A percentile compares a stretch with the other conserved stretches of the same genome.
Conservation (phyloP, 2,888 invertebrate species). For the Romanomermis culicivorax region DNA sequence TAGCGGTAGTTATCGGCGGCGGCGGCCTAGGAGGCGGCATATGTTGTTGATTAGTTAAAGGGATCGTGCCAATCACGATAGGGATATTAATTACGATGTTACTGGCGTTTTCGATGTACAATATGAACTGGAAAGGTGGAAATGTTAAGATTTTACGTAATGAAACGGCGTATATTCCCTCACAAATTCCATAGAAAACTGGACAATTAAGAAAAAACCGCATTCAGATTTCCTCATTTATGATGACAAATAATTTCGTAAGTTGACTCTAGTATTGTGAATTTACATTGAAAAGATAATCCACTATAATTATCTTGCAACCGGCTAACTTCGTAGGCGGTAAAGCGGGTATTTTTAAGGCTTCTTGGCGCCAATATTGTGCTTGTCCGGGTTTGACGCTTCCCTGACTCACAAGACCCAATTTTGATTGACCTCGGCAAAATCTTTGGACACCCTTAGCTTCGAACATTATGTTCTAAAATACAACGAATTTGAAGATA, state of each 20-base stretch:
- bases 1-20: neutral
- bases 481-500: neutral
- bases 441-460: constrained; percentile 8
- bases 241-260: no score
- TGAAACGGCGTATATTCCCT: no score
- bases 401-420: constrained; percentile 10
- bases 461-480: constrained; percentile 12
- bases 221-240: no score
- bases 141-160: no score
- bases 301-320: constrained; percentile 16
- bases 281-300: constrained; percentile 16
- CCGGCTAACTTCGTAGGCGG: constrained; percentile 18
- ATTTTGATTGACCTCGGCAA: constrained; percentile 10
- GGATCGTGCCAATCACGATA: constrained; percentile 16
- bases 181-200: no score
- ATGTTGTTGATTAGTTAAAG: constrained; percentile 8
- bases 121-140: constrained; percentile 8
- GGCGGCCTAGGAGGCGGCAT: constrained; percentile 6
- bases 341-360: constrained; percentile 14
- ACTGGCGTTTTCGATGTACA: constrained; percentile 5
- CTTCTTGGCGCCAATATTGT: constrained; percentile 10
- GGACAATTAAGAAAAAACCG: no score
- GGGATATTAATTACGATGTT: constrained; percentile 11
- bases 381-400: neutral
- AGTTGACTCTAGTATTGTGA: no score